Base-by-base conservation (phyloP, 1,140 invertebrate genomes). In the Zelostemma sp. region DNA sequence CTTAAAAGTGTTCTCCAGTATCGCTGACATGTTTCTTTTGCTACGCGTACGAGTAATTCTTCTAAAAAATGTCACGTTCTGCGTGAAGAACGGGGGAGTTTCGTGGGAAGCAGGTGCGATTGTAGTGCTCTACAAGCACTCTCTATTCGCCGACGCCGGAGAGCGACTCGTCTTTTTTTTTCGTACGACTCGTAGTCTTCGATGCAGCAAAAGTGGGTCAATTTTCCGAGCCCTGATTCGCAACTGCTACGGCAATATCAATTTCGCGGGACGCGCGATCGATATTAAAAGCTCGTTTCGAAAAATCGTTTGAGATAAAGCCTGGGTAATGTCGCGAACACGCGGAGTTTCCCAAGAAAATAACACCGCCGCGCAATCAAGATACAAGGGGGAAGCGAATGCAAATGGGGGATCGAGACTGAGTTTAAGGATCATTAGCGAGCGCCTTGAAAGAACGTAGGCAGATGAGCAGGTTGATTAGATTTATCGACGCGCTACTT, bases 401-500 rank as follows among this genome's bases (percentile, higher is more conserved):
- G 21, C 21, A 25, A 25, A 25, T 25, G 8, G 21, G 21, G 21
- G 21, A 78, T 80, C 70, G 76, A 65, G 70, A 80, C 72, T 74
- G 77, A 74, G 78, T 78, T 80, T 80, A 76, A 76, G 63, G 70
- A 76, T 80, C 79, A 80, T 80, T 80, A 80, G 76, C 73, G 74
- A 70, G 68, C 69, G 69, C 72, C 74, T 74, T 54, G 77, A 50
- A 45, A 70, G 67, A 73, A 74, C 69, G 66, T 76, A 74, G 73
- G 79, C 70, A 79, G 79, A 82, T 77, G 79, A 80, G 75, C 79
- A 74, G 76, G 78, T 77, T 80, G 81, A 82, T 83, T 82, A 78
- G 76, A 81, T 81, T 83, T 81, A 81, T 80, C 78, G 79, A 79
- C 75, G 78, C 75, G 62, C 62, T 74, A 73, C 72, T 81, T 80